Conservation (phyloP, 2,113 vertebrate species). For the Phrynosoma blainvillii region DNA sequence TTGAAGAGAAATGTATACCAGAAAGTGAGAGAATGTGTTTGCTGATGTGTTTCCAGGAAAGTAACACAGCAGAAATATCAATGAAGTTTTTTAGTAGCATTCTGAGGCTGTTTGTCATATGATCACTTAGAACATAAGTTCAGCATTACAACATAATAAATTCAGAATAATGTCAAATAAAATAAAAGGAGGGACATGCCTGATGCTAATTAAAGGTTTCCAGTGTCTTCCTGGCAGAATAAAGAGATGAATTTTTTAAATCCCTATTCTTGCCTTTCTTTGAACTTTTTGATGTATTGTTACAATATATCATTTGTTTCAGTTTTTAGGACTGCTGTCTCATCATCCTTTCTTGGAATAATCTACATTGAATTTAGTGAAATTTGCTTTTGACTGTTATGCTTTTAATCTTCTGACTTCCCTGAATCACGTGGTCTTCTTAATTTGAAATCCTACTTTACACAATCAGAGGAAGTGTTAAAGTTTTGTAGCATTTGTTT, state of each 20-base stretch:
- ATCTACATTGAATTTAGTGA: background rate
- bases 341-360: background rate
- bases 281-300: slow-evolving; percentile 17
- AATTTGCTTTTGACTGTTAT: background rate
- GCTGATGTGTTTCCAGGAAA: slow-evolving; percentile 33
- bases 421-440: slow-evolving; percentile 21
- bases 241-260: slow-evolving; percentile 22
- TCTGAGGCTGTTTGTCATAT: slow-evolving; percentile 44
- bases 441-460: background rate
- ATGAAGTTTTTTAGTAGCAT: slow-evolving; percentile 49
- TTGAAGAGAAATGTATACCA: slow-evolving; percentile 20
- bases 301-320: slow-evolving; percentile 43
- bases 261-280: background rate
- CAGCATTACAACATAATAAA: slow-evolving; percentile 29
- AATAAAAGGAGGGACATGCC: background rate
- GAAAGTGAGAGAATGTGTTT: slow-evolving; percentile 24
- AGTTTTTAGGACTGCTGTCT: background rate
- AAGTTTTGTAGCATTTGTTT: slow-evolving; percentile 22
- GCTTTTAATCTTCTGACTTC: background rate
- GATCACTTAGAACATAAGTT: slow-evolving; percentile 47
- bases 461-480: slow-evolving; percentile 2
- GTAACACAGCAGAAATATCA: slow-evolving; percentile 38
- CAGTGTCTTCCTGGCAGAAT: slow-evolving; percentile 25
- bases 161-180: slow-evolving; percentile 34
- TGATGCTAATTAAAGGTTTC: slow-evolving; percentile 40